Evolutionary conservation across 2,888 invertebrate genomes (phyloP).

Genomic region (Encarsia formosa): DNA sequence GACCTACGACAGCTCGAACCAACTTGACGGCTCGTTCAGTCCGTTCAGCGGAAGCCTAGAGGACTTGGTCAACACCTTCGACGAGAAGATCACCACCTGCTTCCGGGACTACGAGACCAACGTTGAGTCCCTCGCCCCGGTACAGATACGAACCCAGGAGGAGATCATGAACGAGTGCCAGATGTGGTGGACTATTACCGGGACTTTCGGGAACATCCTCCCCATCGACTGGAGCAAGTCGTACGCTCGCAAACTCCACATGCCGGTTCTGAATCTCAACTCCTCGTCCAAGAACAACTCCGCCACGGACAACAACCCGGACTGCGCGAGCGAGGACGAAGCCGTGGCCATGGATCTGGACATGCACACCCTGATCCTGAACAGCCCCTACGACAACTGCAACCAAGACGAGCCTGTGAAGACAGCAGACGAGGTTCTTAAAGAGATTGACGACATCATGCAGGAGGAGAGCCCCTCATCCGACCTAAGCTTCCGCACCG

Average conservation of each 20-base stretch:
- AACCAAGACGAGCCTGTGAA: constrained; percentile 76
- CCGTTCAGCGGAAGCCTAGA: constrained; percentile 81
- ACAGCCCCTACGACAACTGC: constrained; percentile 47
- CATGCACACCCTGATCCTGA: constrained; percentile 90
- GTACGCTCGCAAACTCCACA: constrained; percentile 91
- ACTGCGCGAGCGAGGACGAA: constrained; percentile 92
- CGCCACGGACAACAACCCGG: constrained; percentile 61
- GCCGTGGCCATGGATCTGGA: constrained; percentile 94
- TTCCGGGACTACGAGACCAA: constrained; percentile 97
- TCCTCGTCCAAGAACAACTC: constrained; percentile 59
- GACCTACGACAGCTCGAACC: constrained; percentile 43
- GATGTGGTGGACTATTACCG: constrained; percentile 99
- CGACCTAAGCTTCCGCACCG: constrained; percentile 59
- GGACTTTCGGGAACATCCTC: constrained; percentile 97
- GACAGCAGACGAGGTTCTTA: constrained; percentile 95
- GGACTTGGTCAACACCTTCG: constrained; percentile 97
- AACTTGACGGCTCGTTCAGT: constrained; percentile 49
- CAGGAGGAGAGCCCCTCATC: constrained; percentile 72
- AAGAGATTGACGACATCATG: constrained; percentile 99
- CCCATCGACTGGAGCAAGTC: constrained; percentile 99
- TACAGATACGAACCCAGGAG: constrained; percentile 96
- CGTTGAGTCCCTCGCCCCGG: constrained; percentile 94
- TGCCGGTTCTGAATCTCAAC: constrained; percentile 85
- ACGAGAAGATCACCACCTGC: constrained; percentile 97
- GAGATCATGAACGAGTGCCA: constrained; percentile 99